Conservation (phyloP, 2,888 invertebrate species). For the Tricholauxania praeusta region DNA sequence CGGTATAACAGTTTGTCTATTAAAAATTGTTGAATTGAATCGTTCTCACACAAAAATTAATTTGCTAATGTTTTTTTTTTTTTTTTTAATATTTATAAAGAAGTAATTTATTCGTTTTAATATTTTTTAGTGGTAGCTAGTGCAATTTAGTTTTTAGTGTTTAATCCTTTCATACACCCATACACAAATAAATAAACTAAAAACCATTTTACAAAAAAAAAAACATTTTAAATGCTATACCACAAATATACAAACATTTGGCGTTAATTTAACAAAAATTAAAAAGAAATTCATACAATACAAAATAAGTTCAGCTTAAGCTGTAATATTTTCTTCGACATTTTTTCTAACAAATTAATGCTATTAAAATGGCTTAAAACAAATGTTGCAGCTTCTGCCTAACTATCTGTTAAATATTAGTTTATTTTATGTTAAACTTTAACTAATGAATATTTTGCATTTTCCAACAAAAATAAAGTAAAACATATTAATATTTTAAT, state of each 20-base stretch:
- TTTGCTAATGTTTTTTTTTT: not conserved
- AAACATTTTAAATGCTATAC: slow-evolving; percentile 1
- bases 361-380: no score
- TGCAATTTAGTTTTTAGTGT: slow-evolving; percentile 63
- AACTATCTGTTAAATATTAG: not conserved
- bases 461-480: slow-evolving; percentile 23
- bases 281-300: slow-evolving; percentile 19
- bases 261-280: slow-evolving; percentile 38
- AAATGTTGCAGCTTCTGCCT: no score
- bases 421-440: not conserved
- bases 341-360: no score
- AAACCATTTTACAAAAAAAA: not conserved
- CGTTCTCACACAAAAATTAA: slow-evolving; percentile 1
- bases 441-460: slow-evolving; percentile 23
- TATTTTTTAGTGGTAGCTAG: slow-evolving; percentile 62
- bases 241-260: slow-evolving; percentile 24
- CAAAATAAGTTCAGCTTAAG: not conserved
- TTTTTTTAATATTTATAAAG: slow-evolving; percentile 21
- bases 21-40: not conserved
- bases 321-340: no score
- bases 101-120: slow-evolving; percentile 27
- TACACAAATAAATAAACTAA: slow-evolving; percentile 3
- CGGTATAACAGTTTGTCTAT: not conserved
- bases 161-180: slow-evolving; percentile 19
- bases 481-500: slow-evolving; percentile 27